Conservation (phyloP, 2,888 invertebrate genomes). For the Automeris io region DNA sequence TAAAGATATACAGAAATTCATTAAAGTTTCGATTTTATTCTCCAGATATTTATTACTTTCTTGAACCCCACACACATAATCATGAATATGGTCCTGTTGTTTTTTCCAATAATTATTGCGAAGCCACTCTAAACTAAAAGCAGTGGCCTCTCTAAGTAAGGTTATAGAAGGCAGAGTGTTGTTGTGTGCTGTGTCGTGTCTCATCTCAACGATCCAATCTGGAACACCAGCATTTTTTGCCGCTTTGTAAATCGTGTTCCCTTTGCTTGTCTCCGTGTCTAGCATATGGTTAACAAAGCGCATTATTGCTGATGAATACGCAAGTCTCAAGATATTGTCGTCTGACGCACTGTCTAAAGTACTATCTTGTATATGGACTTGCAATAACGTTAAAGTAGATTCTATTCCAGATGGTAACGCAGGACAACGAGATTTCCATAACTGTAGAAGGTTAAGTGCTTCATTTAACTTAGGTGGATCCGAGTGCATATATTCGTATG, state of each 20-base stretch:
- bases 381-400: constrained; percentile 75
- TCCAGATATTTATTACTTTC: constrained; percentile 30
- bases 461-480: constrained; percentile 41
- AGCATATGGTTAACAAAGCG: constrained; percentile 81
- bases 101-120: constrained; percentile 81
- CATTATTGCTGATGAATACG: constrained; percentile 80
- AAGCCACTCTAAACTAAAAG: constrained; percentile 82
- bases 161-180: constrained; percentile 80
- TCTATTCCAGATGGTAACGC: constrained; percentile 78
- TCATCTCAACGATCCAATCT: constrained; percentile 86
- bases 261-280: constrained; percentile 72
- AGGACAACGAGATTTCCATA: constrained; percentile 78
- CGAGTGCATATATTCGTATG: constrained; percentile 63
- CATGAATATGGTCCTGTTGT: constrained; percentile 66
- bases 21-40: constrained; percentile 41
- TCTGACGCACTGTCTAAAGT: constrained; percentile 29
- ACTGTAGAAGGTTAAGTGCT: constrained; percentile 62
- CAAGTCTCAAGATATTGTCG: constrained; percentile 70
- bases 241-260: constrained; percentile 72
- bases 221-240: constrained; percentile 83
- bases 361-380: constrained; percentile 62
- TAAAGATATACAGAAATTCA: constrained; percentile 54
- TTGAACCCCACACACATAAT: constrained; percentile 49
- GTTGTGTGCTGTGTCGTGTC: constrained; percentile 87
- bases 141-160: constrained; percentile 79